phyloP scores from a whole-genome alignment of 2,113 vertebrate species.

The Felis catus region F.catus_Fca126_mat1.0 CM031417.1:20929001-20929500 shows the following conservation, averaged over 20 bases:
- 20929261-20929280: rapidly evolving
- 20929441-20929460: rapidly evolving
- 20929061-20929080: rapidly evolving
- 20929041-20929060: not conserved
- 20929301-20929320: not conserved
- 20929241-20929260: not conserved
- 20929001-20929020: not conserved
- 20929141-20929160: not conserved
- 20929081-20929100: rapidly evolving
- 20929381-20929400: rapidly evolving
- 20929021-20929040: not conserved
- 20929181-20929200: not conserved
- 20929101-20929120: not conserved
- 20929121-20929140: not conserved
- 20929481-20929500: rapidly evolving
- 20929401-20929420: not conserved
- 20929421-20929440: not conserved
- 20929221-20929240: not conserved
- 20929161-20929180: not conserved
- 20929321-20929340: not conserved
- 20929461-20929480: not conserved
- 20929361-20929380: not conserved
- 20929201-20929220: rapidly evolving
- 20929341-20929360: not conserved
- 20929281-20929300: not conserved